These are phyloP conservation scores for Eupithecia insigniata DNA, from an alignment of 2,888 invertebrate genomes.

Conservation along the genomic window DNA sequence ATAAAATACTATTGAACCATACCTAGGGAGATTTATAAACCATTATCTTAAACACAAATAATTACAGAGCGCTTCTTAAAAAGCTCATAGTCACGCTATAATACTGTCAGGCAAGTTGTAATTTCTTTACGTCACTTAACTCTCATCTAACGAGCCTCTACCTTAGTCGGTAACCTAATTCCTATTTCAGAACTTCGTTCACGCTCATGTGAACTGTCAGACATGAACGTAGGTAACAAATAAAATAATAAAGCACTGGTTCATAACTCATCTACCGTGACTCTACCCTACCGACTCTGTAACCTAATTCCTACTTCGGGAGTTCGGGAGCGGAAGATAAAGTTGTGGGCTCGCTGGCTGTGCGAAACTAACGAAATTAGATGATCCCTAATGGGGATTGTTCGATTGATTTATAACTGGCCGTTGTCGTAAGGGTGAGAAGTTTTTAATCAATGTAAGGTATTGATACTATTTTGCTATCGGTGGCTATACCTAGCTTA, in stretches of 20 bases:
- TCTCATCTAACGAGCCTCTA: neutral
- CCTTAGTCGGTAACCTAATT: constrained; percentile 57
- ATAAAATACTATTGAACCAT: too few relatives aligned
- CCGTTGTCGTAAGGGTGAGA: neutral
- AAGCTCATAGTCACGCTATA: too few relatives aligned
- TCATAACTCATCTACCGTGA: neutral
- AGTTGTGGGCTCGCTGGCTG: neutral
- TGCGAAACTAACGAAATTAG: constrained; percentile 45
- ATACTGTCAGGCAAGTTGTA: too few relatives aligned
- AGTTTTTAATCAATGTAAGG: neutral
- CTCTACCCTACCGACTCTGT: constrained; percentile 46
- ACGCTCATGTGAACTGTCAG: neutral
- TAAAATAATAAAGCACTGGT: neutral
- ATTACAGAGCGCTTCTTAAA: too few relatives aligned
- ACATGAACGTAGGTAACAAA: neutral
- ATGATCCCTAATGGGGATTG: constrained; percentile 37
- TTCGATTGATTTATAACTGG: constrained; percentile 35
- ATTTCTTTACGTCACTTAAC: too few relatives aligned
- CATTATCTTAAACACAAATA: too few relatives aligned
- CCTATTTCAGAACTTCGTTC: constrained; percentile 26
- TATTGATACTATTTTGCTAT: neutral
- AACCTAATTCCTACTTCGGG: constrained; percentile 53
- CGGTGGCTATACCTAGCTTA: neutral
- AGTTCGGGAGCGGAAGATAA: constrained; percentile 15
- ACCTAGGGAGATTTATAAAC: too few relatives aligned